Base-by-base conservation (phyloP, 2,797 vertebrate species). In the Cossypha heuglini region DNA sequence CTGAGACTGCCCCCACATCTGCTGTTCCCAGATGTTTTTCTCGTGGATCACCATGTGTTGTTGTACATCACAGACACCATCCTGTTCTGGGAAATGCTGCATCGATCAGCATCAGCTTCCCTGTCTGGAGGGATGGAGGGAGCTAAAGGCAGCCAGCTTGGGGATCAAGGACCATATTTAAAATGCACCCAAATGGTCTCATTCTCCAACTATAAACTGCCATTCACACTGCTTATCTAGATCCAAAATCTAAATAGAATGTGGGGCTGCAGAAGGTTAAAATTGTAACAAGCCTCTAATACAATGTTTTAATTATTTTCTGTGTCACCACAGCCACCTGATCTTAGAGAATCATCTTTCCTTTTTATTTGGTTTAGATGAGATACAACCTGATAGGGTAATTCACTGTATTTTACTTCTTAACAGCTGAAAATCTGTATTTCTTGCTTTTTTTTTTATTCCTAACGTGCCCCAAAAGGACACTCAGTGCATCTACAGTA, bases 291-390 rank as follows among this genome's bases (percentile, higher is more conserved):
- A 76, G 91, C 25, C 1, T 55, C 55, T 67, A 55, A 46, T 8
- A 72, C 5, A 43, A 19, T 17, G 5, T 69, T 94, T 73, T 82
- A 78, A 87, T 85, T 87, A 48, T 73, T 67, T 91, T 76, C 82
- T 67, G n/a, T 25, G 40, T 78, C 54, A 37, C 17, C 1, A 1
- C 24, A 73, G 68, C 29, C 15, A 35, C 24, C 20, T 9, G 59
- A 80, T 80, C 71, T 83, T 33, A n/a, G 45, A 76, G 33, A 82
- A 10, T 51, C 25, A 72, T 46, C 54, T 51, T 74, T 80, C 42
- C 29, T 93, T 89, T 84, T 84, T 52, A 85, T 31, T 33, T 4
- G 38, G 13, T 52, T 92, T 92, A 93, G 68, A 76, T 48, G 42
- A 92, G 59, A 86, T 57, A 52, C 28, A 72, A 26, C 43, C 51